A percentile compares a stretch with the other conserved stretches of the same genome.
These are phyloP conservation scores for Aporrectodea caliginosa DNA, from an alignment of 1,140 invertebrate species.

Conservation along the genomic window DNA sequence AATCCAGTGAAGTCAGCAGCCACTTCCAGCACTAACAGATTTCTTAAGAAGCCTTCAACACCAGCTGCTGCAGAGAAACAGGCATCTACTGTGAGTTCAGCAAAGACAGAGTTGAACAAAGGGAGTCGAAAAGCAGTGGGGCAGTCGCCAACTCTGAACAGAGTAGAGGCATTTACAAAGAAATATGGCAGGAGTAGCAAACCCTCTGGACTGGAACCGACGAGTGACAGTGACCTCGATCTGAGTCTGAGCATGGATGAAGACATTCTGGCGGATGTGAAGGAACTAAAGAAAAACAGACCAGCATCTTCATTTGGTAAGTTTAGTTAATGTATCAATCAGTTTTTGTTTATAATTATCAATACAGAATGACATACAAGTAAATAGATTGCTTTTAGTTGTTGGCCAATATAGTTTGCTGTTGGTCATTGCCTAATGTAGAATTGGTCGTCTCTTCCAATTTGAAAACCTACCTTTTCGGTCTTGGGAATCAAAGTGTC, in stretches of 20 bases:
- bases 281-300: background rate
- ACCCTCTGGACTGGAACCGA: background rate
- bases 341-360: background rate
- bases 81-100: background rate
- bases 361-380: no score
- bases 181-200: background rate
- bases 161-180: background rate
- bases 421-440: no score
- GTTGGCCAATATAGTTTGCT: no score
- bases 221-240: background rate
- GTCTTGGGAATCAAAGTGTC: no score
- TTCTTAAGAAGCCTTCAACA: background rate
- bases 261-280: background rate
- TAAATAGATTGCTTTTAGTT: no score
- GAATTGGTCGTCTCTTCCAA: no score
- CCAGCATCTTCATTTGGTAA: background rate
- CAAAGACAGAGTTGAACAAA: no score
- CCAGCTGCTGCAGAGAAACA: background rate
- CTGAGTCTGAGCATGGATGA: background rate
- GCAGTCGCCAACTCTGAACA: background rate
- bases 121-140: background rate
- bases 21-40: background rate
- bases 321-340: background rate
- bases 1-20: background rate
- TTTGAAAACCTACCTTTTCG: no score